These are phyloP conservation scores for Scalopus aquaticus DNA, from an alignment of 2,113 vertebrate species.

Conservation along the genomic window DNA sequence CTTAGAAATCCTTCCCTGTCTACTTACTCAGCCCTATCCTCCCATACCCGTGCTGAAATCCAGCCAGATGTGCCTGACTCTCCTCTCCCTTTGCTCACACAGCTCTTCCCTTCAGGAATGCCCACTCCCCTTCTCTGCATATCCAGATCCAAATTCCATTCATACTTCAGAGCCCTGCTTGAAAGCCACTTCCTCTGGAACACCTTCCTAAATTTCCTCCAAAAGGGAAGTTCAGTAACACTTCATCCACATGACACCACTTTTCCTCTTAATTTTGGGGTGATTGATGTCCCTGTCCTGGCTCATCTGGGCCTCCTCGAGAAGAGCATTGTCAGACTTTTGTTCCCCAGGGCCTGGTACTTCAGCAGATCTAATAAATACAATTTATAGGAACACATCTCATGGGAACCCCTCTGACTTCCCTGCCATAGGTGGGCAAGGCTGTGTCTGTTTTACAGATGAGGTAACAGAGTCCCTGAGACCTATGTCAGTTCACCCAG, in stretches of 20 bases:
- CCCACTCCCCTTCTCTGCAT: background rate
- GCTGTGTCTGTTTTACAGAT: background rate
- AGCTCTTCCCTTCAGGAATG: background rate
- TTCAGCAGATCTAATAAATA: background rate
- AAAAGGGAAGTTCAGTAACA: background rate
- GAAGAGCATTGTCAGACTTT: background rate
- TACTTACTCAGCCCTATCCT: background rate
- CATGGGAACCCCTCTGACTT: background rate
- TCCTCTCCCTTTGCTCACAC: background rate
- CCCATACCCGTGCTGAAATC: background rate
- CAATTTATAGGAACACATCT: background rate
- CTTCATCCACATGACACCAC: background rate
- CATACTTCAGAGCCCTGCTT: background rate
- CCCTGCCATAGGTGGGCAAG: background rate
- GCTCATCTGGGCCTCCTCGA: background rate
- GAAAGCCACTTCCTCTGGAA: background rate
- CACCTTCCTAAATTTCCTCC: background rate
- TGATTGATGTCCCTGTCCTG: background rate
- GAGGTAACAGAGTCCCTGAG: background rate
- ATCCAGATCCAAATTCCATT: background rate
- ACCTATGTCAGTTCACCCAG: background rate
- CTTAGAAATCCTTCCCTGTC: background rate
- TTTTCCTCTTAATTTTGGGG: background rate
- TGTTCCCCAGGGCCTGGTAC: background rate
- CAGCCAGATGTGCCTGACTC: background rate